Conservation (phyloP, 1,140 invertebrate species). For the Thereuonema tuberculata region DNA sequence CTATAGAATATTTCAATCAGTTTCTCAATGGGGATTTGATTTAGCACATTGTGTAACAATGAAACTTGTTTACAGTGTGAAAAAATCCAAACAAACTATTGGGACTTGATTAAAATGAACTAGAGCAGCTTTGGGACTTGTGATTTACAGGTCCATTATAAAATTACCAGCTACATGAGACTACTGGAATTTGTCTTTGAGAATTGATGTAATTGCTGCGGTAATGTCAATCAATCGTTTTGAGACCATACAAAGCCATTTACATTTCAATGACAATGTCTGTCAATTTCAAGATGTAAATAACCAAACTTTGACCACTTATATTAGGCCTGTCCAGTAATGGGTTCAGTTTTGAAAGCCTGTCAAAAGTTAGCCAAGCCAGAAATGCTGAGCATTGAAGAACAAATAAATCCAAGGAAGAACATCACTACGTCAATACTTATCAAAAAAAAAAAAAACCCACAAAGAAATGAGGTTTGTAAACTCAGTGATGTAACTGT, state of each 20-base stretch:
- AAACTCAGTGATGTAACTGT: slow-evolving; percentile 10
- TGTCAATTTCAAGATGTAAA: background rate
- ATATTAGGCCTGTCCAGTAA: background rate
- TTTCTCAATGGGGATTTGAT: slow-evolving; percentile 9
- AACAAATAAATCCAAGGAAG: slow-evolving; percentile 9
- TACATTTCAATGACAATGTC: background rate
- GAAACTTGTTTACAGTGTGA: background rate
- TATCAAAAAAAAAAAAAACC: slow-evolving; percentile 12
- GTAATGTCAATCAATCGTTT: background rate
- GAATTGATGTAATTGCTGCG: too few species aligned
- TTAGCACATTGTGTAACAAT: background rate
- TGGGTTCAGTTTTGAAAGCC: background rate
- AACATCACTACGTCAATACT: slow-evolving; percentile 2
- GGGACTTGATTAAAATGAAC: background rate
- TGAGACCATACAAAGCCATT: background rate
- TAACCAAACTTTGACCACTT: background rate
- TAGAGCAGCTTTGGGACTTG: background rate
- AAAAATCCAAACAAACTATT: background rate
- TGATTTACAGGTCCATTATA: background rate
- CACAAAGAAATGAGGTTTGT: slow-evolving; percentile 2
- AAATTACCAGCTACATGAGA: too few species aligned
- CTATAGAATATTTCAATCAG: background rate
- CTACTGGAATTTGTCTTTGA: background rate
- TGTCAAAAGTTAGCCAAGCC: background rate
- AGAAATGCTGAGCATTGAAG: background rate